These are phyloP conservation scores for Altica lythri DNA, from an alignment of 2,888 invertebrate species.

Conservation along the genomic window DNA sequence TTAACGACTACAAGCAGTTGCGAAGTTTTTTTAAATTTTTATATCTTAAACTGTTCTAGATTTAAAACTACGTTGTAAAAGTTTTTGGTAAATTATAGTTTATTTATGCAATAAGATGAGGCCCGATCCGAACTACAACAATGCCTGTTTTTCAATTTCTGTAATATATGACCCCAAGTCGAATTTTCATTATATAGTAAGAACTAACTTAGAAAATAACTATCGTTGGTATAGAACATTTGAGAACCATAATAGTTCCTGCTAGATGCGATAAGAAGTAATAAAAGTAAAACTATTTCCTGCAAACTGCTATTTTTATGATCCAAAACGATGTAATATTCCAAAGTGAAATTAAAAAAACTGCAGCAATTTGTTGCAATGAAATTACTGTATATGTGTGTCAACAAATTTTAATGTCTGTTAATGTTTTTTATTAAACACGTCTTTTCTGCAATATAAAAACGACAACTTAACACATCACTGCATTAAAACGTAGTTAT, in stretches of 20 bases:
- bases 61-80: too few species aligned
- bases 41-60: too few species aligned
- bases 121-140: too few species aligned
- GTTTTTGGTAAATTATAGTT: too few species aligned
- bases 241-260: slow-evolving; percentile 12
- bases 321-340: slow-evolving; percentile 3
- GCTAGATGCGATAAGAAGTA: slow-evolving; percentile 12
- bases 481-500: too few species aligned
- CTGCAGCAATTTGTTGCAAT: background rate
- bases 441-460: too few species aligned
- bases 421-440: too few species aligned
- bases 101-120: too few species aligned
- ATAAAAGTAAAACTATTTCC: slow-evolving; percentile 9
- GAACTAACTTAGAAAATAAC: slow-evolving; percentile 11
- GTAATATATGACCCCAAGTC: background rate
- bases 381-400: background rate
- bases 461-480: too few species aligned
- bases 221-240: slow-evolving; percentile 10
- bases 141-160: too few species aligned
- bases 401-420: slow-evolving; percentile 1
- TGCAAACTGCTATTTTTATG: slow-evolving; percentile 9
- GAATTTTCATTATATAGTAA: slow-evolving; percentile 11
- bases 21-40: too few species aligned
- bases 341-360: slow-evolving; percentile 4
- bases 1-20: too few species aligned